Percentiles rank a stretch among this genome's conserved stretches.
These are phyloP conservation scores for Microctenopoma lineatum DNA, from an alignment of 2,797 vertebrate species.

Conservation along the genomic window DNA sequence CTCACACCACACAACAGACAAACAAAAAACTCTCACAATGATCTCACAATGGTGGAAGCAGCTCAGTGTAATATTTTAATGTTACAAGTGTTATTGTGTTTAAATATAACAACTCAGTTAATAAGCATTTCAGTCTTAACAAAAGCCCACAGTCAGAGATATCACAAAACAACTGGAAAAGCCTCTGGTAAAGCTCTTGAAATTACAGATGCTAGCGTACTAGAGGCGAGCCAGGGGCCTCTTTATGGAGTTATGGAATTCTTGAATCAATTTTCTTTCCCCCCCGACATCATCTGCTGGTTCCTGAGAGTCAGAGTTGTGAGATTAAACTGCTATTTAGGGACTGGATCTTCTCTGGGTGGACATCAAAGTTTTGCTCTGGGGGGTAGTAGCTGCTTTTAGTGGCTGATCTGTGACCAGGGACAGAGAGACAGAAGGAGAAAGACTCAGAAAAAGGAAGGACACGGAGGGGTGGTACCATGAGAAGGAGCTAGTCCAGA, in stretches of 20 bases:
- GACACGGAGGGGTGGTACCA: slow-evolving; percentile 62
- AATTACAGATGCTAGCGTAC: slow-evolving; percentile 9
- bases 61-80: no score
- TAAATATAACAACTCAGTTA: not conserved
- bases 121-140: not conserved
- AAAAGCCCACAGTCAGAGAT: not conserved
- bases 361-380: slow-evolving; percentile 39
- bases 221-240: no score
- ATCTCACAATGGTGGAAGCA: no score
- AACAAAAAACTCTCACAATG: no score
- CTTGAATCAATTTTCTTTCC: slow-evolving; percentile 3
- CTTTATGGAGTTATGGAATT: slow-evolving; percentile 8
- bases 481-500: slow-evolving; percentile 65
- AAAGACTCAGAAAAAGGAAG: slow-evolving; percentile 45
- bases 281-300: slow-evolving; percentile 23
- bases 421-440: slow-evolving; percentile 29
- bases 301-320: slow-evolving; percentile 16
- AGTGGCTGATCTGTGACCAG: slow-evolving; percentile 34
- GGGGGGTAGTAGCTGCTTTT: slow-evolving; percentile 62
- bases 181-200: not conserved
- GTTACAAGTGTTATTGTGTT: slow-evolving; percentile 1
- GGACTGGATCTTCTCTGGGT: slow-evolving; percentile 42
- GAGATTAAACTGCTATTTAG: slow-evolving; percentile 48
- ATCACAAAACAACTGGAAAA: not conserved
- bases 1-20: no score